Evolutionary conservation across 30 jellyfish, hydroid and myxozoan species (phyloP).

Genomic region (Chrysaora quinquecirrha): DNA sequence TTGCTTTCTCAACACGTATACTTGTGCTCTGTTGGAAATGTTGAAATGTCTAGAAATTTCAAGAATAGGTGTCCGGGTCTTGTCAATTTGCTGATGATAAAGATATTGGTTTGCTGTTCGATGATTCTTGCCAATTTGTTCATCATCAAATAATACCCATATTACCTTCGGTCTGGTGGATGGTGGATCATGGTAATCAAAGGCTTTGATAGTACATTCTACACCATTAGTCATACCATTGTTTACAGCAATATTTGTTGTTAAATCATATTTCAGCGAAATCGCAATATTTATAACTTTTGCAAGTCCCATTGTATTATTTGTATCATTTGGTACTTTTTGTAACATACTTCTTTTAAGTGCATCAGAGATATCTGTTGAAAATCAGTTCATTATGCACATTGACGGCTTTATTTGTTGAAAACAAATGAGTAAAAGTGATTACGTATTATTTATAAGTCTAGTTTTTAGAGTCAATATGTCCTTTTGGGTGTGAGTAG

Average conservation of each 20-base stretch:
- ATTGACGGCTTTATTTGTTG: conserved; percentile 15
- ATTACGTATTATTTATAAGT: background rate
- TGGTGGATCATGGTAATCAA: conserved; percentile 12
- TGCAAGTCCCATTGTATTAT: conserved; percentile 12
- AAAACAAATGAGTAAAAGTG: too few relatives aligned
- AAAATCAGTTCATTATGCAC: background rate
- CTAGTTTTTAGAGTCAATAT: background rate
- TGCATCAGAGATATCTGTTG: background rate
- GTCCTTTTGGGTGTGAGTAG: background rate
- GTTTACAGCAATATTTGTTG: background rate
- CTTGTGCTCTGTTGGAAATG: background rate
- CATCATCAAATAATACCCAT: conserved; percentile 8
- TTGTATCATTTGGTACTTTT: conserved; percentile 11
- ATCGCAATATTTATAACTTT: background rate
- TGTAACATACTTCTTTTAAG: background rate
- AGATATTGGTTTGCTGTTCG: background rate
- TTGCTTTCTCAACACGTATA: background rate
- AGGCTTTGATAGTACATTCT: conserved; percentile 18
- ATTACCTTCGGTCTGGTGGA: conserved; percentile 29
- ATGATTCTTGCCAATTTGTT: background rate
- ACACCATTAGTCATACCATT: conserved; percentile 28
- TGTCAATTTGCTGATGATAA: background rate
- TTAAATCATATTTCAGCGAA: background rate
- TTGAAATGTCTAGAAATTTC: conserved; percentile 19
- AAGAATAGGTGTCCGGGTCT: conserved; percentile 34